phyloP scores from a whole-genome alignment of 2,113 vertebrate genomes.

The Haliaeetus leucogaster region DNA sequence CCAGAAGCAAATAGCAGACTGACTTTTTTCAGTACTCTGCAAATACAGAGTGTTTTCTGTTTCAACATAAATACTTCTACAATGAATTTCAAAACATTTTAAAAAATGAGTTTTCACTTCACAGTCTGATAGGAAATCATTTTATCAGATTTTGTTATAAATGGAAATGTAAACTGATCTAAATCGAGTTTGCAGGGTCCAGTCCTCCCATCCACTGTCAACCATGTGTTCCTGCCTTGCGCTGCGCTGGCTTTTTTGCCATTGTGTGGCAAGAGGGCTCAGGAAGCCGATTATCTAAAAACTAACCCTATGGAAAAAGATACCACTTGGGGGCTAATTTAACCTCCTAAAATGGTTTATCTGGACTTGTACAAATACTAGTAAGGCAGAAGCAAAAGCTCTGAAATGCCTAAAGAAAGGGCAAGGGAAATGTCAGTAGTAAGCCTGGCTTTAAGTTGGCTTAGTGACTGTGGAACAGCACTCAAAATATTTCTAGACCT shows the following conservation, averaged over 20 bases:
- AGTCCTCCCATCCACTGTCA: background rate
- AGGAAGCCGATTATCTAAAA: background rate
- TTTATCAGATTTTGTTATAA: background rate
- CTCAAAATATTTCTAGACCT: background rate
- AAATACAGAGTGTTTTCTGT: background rate
- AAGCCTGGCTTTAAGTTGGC: background rate
- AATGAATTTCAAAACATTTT: background rate
- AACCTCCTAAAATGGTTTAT: background rate
- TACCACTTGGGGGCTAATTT: background rate
- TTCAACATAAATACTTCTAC: background rate
- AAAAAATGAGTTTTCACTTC: background rate
- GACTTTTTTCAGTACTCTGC: background rate
- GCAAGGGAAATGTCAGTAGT: background rate
- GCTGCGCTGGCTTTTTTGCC: background rate
- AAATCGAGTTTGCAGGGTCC: background rate
- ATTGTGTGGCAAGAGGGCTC: background rate
- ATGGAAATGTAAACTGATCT: background rate
- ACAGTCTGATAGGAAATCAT: background rate
- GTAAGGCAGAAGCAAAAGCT: background rate
- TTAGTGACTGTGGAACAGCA: background rate
- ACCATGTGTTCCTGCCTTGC: background rate
- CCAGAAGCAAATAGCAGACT: background rate
- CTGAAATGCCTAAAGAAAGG: background rate
- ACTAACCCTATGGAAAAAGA: background rate
- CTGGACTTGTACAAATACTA: background rate